A percentile compares a stretch with the other conserved stretches of the same genome.
Evolutionary conservation across 2,797 vertebrate species (phyloP).

Genomic region (Gobio occitaniae): DNA sequence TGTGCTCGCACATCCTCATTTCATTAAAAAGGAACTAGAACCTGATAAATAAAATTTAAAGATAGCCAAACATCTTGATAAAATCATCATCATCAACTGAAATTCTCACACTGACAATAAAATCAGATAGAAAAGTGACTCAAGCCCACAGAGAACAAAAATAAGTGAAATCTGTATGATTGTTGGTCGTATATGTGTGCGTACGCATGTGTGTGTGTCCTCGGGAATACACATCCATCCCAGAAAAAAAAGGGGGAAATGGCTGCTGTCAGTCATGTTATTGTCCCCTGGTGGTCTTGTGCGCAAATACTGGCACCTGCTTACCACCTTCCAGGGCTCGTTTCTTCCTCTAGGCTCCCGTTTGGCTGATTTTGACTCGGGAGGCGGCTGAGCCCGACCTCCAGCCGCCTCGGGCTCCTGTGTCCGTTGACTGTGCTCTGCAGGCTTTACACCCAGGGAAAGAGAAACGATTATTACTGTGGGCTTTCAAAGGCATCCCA

Average conservation of each 20-base stretch:
- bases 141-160: slow-evolving; percentile 72
- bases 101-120: slow-evolving; percentile 74
- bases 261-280: slow-evolving; percentile 54
- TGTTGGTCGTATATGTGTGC: slow-evolving; percentile 45
- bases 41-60: slow-evolving; percentile 72
- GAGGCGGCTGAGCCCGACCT: slow-evolving; percentile 11
- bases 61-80: slow-evolving; percentile 57
- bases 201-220: slow-evolving; percentile 32
- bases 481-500: slow-evolving; percentile 47
- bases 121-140: slow-evolving; percentile 82
- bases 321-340: background rate
- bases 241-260: background rate
- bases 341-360: background rate
- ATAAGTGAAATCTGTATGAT: slow-evolving; percentile 65
- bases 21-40: slow-evolving; percentile 67
- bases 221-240: slow-evolving; percentile 59
- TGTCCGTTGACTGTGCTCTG: slow-evolving; percentile 14
- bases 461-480: slow-evolving; percentile 13
- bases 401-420: slow-evolving; percentile 18
- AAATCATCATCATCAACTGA: slow-evolving; percentile 48
- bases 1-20: slow-evolving; percentile 71
- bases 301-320: slow-evolving; percentile 24
- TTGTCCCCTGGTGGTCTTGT: slow-evolving; percentile 22
- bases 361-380: background rate
- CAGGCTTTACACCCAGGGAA: slow-evolving; percentile 17